A percentile compares a stretch with the other conserved stretches of the same genome.
Evolutionary conservation across 2,888 invertebrate species (phyloP).

Genomic region (Acleris cristana): DNA sequence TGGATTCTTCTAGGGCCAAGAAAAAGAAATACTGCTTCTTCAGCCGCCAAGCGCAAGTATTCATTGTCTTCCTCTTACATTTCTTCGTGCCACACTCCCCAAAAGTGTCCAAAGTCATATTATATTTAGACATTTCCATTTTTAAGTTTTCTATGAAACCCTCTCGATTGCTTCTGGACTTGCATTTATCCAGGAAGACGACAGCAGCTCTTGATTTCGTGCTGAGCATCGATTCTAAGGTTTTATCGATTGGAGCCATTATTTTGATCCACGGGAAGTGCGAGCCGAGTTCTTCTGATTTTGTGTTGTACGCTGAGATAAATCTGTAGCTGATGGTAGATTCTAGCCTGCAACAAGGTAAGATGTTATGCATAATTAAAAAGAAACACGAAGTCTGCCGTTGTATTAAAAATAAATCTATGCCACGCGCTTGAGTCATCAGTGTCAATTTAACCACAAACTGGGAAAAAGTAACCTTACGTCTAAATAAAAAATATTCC

Average conservation of each 20-base stretch:
- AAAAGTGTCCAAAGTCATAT: slow-evolving; percentile 76
- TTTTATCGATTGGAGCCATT: slow-evolving; percentile 49
- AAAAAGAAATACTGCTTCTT: slow-evolving; percentile 87
- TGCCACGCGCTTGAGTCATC: not conserved
- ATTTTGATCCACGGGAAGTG: slow-evolving; percentile 52
- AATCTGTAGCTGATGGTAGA: slow-evolving; percentile 62
- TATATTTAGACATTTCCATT: slow-evolving; percentile 65
- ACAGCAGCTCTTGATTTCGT: slow-evolving; percentile 64
- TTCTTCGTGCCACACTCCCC: slow-evolving; percentile 76
- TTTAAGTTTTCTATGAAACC: slow-evolving; percentile 62
- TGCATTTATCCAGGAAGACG: slow-evolving; percentile 67
- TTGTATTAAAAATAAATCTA: not conserved
- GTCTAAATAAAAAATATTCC: too few species aligned
- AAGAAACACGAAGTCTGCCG: not conserved
- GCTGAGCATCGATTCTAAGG: slow-evolving; percentile 48
- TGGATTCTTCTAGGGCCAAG: slow-evolving; percentile 88
- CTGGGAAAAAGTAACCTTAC: too few species aligned
- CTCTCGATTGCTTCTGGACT: slow-evolving; percentile 59
- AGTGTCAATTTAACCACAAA: too few species aligned
- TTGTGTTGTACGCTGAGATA: slow-evolving; percentile 53
- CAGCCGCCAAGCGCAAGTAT: slow-evolving; percentile 64
- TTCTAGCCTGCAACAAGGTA: slow-evolving; percentile 48
- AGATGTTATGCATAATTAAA: not conserved
- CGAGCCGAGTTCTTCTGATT: slow-evolving; percentile 52
- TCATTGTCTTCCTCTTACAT: slow-evolving; percentile 58